Evolutionary conservation across 2,888 invertebrate genomes (phyloP), one percentile per base, ranked within the genome.

Genomic region (Dryobota labecula): DNA sequence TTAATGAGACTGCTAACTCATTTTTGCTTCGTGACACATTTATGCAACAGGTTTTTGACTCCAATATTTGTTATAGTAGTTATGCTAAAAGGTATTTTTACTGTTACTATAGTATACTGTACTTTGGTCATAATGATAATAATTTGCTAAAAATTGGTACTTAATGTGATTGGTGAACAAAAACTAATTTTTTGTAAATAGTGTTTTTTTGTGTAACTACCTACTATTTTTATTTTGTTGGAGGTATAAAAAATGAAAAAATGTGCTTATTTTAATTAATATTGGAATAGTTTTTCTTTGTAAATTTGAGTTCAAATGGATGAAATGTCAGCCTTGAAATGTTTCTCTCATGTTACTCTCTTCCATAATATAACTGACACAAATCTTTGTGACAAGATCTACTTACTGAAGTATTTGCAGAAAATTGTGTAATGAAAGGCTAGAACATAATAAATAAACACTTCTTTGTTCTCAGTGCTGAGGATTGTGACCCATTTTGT

Each of bases 1-100:
- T 74, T 78, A 78, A 78, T 79, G 60, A 56, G 33, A 41, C 15
- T 36, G 49, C 54, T 74, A 43, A 74, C 24, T 56, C 68, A 69
- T 56, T 75, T 74, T 69, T 51, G 69, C 49, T 57, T 49, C 0
- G 1, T 74, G 67, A 77, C 67, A 76, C 41, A 63, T 65, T 47
- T 58, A 49, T 45, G 57, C 62, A 78, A 78, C 75, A 70, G 70
- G 75, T 78, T 78, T 70, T 78, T 69, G 74, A 66, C 65, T 70
- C 20, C 45, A 38, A 13, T 73, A 41, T 58, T 61, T 57, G 57
- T 75, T 56, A 75, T 45, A 56, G 18, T 51, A 75, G 54, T 58
- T 45, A 58, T 73, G 73, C 73, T 73, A 67, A 73, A 53, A 70
- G 33, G 18, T 61, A 68, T 54, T 63, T 58, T 74, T 62, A 69